Base-by-base conservation (phyloP, 2,797 vertebrate species). In the Hemibagrus guttatus region DNA sequence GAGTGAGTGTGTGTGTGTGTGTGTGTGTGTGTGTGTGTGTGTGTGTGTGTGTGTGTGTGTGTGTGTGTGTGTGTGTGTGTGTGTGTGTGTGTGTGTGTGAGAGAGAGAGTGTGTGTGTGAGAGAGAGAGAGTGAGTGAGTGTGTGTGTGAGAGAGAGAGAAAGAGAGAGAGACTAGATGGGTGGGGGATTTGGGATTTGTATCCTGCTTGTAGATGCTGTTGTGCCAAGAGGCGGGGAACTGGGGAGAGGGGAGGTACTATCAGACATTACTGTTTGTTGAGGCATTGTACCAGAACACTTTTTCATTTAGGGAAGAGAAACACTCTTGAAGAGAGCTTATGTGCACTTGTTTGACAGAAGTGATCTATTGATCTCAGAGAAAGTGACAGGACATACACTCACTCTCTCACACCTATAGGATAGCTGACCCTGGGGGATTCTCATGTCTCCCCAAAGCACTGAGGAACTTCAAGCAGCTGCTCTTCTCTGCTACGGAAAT, bases 191-290 rank as follows among this genome's bases (percentile, higher is more conserved):
- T 91, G 90, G 85, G 79, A 68, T 88, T 91, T 91, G 90, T 92
- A 91, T 92, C 91, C 88, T 93, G 94, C 91, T 92, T 93, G 92
- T 91, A 91, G 86, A 93, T 94, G 91, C 89, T 92, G 91, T 93
- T 95, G 94, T 95, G 92, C 92, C 92, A 93, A 88, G 93, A 94
- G 94, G 94, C 90, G 90, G 91, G 92, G 92, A 93, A 92, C 85
- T 64, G 89, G 79, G 85, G 86, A 86, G 89, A 88, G 92, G 92
- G 89, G 90, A 89, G 91, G 87, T 86, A 88, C 87, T 85, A 84
- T 81, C 87, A 87, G 92, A 91, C 91, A 91, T 91, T 91, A 93
- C 92, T 92, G 90, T 91, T 90, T 92, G 89, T 91, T 90, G 90
- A 94, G 93, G 94, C 91, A 89, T 72, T 89, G 85, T 86, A 92